These are phyloP conservation scores for Zelostemma sp. DNA, from an alignment of 1,140 invertebrate genomes.

Conservation along the genomic window DNA sequence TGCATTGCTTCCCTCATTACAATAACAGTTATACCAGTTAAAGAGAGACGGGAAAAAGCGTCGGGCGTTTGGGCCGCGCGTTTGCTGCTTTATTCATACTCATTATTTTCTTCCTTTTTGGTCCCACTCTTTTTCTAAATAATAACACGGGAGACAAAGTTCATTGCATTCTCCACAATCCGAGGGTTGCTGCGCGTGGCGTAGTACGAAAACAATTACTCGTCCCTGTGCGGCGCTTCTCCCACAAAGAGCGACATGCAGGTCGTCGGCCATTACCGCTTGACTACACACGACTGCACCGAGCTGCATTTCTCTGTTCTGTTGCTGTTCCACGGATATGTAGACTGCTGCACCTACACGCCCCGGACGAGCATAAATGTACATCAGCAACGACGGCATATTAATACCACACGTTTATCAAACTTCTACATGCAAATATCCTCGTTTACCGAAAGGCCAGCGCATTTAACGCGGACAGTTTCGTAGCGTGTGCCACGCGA, in stretches of 20 bases:
- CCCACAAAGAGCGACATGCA: slow-evolving; percentile 21
- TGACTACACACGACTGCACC: slow-evolving; percentile 12
- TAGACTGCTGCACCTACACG: not conserved
- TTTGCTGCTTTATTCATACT: slow-evolving; percentile 15
- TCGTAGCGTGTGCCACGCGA: not conserved
- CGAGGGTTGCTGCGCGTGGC: slow-evolving; percentile 13
- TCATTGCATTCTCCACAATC: slow-evolving; percentile 24
- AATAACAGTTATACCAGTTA: not conserved
- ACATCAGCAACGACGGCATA: not conserved
- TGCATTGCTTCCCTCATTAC: not conserved
- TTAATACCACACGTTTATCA: slow-evolving; percentile 29
- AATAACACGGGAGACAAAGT: slow-evolving; percentile 21
- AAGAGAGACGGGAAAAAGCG: too few species aligned
- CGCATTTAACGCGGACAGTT: slow-evolving; percentile 5
- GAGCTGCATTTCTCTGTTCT: not conserved
- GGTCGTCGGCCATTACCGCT: slow-evolving; percentile 14
- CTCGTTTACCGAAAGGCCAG: slow-evolving; percentile 1
- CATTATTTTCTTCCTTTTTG: slow-evolving; percentile 6
- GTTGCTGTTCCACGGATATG: not conserved
- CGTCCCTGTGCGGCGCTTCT: slow-evolving; percentile 16
- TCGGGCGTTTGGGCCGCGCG: too few species aligned
- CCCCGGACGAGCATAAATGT: not conserved
- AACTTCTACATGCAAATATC: slow-evolving; percentile 19
- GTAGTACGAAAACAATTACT: slow-evolving; percentile 26
- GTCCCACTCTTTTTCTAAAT: slow-evolving; percentile 21